Evolutionary conservation across 1,140 invertebrate genomes (phyloP), one percentile per base, ranked within the genome.

Genomic region (Drosophila willistoni): DNA sequence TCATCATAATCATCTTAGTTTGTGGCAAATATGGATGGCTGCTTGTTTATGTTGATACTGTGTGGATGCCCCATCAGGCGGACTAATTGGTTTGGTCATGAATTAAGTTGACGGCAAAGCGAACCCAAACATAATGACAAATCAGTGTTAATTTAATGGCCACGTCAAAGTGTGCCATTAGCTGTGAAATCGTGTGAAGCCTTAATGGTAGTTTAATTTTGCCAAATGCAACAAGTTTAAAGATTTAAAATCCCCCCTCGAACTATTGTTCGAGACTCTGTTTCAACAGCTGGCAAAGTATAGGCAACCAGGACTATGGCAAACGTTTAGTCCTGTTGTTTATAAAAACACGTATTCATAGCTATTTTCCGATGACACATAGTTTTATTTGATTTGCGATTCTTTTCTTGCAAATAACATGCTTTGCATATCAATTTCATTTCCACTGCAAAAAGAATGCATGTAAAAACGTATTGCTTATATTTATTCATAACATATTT

Each of bases 31-130:
- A 39, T 39, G n/a, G 33, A 6, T n/a, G 41, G 19, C 33, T 39
- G 47, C 34, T 62, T 59, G 12, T 44, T 42, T 34, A 19, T 44
- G 62, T 39, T 47, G 64, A 57, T 22, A 41, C 42, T 61, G 44
- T 61, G 44, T 68, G 42, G 22, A 36, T 17, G 60, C 60, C 55
- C 70, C 73, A 77, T 76, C 73, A 76, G 76, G 76, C 66, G 54
- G 59, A 60, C 66, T 76, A 76, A 76, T 76, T 76, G 66, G 66
- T 70, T 22, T 60, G 42, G 12, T 29, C 25, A 42, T 34, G 22
- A 55, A 55, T 29, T 55, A 25, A 12, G 12, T 22, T 22, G 10
- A 55, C 33, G 29, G 47, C 57, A 68, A 59, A 74, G 10, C 17
- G 29, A 34, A 54, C 47, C 5, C 22, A 10, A 17, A 42, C 22